These are phyloP conservation scores for Danionella dracula DNA, from an alignment of 2,797 vertebrate species.

Conservation along the genomic window DNA sequence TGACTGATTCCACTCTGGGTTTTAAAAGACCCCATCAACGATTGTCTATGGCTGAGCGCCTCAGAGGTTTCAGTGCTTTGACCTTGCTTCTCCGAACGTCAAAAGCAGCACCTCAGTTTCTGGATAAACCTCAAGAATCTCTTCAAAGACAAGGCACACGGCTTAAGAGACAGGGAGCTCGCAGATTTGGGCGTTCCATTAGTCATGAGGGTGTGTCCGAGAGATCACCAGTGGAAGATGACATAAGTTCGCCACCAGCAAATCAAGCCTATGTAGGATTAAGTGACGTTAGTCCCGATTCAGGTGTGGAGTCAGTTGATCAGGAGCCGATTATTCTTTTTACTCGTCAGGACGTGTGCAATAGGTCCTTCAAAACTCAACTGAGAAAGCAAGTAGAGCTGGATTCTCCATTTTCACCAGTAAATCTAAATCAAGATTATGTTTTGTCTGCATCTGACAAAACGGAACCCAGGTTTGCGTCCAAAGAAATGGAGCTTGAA, in stretches of 20 bases:
- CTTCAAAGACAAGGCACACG: slow-evolving; percentile 11
- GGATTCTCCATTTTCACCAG: neutral
- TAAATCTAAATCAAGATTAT: neutral
- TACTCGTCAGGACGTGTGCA: neutral
- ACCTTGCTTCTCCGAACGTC: slow-evolving; percentile 34
- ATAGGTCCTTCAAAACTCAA: neutral
- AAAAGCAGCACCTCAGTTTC: slow-evolving; percentile 7
- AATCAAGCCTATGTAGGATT: slow-evolving; percentile 24
- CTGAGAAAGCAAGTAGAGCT: neutral
- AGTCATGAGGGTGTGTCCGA: slow-evolving; percentile 58
- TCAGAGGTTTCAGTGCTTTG: slow-evolving; percentile 41
- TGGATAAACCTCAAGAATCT: neutral
- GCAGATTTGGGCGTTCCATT: slow-evolving; percentile 56
- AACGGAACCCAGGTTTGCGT: neutral
- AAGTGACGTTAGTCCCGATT: neutral
- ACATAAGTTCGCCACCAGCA: neutral
- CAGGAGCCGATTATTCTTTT: neutral
- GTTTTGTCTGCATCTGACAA: neutral
- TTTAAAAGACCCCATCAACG: slow-evolving; percentile 33
- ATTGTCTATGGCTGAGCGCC: slow-evolving; percentile 19
- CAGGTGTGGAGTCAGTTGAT: slow-evolving; percentile 1
- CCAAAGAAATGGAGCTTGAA: slow-evolving; percentile 12
- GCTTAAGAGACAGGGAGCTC: slow-evolving; percentile 49
- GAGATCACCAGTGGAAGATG: slow-evolving; percentile 4
- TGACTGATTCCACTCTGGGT: neutral